Evolutionary conservation across 2,113 vertebrate species (phyloP), one percentile per base, ranked within the genome.

Genomic region (Motacilla tschutschensis): DNA sequence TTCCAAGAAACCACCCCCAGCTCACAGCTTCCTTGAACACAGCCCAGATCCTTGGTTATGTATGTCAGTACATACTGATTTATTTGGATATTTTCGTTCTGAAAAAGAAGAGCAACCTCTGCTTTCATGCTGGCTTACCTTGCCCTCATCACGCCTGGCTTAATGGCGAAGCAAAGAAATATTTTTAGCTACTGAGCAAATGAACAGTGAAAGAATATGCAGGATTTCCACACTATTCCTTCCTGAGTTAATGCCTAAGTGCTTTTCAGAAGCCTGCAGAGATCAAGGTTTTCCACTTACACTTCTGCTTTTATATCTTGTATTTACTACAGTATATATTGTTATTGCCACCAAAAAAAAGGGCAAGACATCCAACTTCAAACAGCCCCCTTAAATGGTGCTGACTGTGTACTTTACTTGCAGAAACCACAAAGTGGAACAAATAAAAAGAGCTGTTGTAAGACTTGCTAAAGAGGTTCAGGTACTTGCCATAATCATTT

Each of bases 331-430:
- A 60, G 28, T 91, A 79, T 66, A 67, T 83, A 76, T 64, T 84
- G 76, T 84, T 84, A 90, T 43, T 85, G 79, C 71, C 77, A 75
- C 54, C 33, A 62, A 87, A 89, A 82, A 79, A 87, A 73, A 51
- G 24, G 31, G 24, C 4, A 33, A 91, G 51, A 57, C 54, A 55
- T 74, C 83, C 48, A 60, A 57, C 90, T 87, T 79, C 71, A 85
- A 94, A 88, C 2, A 0, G 31, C 47, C 43, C 38, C 76, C 57
- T 84, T 88, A 87, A 94, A 89, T 65, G 87, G 67, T 89, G 91
- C 94, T 95, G 94, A 94, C 83, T 90, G 64, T 62, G 92, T 92
- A 85, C 87, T 93, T 94, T 48, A 59, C 80, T 79, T 79, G 60
- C 87, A 91, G 88, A 90, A 96, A 16, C 54, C 84, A 90, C 88